These are phyloP conservation scores for Nylanderia fulva DNA, from an alignment of 1,140 invertebrate species.

Conservation along the genomic window DNA sequence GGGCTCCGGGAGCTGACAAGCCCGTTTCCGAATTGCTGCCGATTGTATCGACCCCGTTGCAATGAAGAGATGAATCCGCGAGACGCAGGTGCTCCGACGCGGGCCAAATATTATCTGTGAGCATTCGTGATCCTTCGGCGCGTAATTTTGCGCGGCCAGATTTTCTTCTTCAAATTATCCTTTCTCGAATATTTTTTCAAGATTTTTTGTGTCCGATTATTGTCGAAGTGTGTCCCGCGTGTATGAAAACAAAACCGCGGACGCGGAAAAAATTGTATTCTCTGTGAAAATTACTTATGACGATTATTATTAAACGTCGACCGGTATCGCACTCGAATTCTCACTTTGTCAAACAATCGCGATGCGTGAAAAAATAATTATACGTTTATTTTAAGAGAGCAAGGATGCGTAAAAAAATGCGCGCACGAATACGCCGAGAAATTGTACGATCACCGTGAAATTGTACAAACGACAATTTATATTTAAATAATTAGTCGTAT, in stretches of 20 bases:
- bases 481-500: neutral
- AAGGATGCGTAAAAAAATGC: neutral
- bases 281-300: neutral
- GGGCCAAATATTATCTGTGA: slow-evolving; percentile 18
- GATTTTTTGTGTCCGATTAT: neutral
- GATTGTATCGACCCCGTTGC: slow-evolving; percentile 1
- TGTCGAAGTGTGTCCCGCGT: neutral
- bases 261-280: neutral
- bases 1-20: slow-evolving; percentile 28
- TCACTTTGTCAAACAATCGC: neutral
- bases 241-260: neutral
- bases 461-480: neutral
- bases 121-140: neutral
- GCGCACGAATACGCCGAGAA: neutral
- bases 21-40: slow-evolving; percentile 8
- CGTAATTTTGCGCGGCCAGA: neutral
- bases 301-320: neutral
- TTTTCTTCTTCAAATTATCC: neutral
- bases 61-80: slow-evolving; percentile 18
- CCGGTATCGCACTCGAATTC: too few relatives aligned
- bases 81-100: slow-evolving; percentile 19
- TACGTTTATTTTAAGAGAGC: neutral
- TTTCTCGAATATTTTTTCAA: neutral
- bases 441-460: slow-evolving; percentile 24
- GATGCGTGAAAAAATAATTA: neutral